Conservation (phyloP, 53 echinoderm and acorn worm genomes). For the Holothuria scabra region DNA sequence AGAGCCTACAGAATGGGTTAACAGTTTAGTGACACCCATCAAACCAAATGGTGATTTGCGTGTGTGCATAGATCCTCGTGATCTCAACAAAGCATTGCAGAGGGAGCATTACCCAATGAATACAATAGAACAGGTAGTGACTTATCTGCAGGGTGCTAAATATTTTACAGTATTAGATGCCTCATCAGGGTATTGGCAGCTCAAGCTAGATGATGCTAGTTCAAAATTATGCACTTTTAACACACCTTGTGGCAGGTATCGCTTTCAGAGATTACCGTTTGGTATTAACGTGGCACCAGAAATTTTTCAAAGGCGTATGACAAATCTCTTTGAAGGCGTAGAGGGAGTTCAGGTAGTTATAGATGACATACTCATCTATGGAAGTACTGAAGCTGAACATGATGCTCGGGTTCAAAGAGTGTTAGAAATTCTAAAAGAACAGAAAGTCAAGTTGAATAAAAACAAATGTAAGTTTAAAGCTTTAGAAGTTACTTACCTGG, state of each 20-base stretch:
- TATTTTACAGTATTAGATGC: constrained; percentile 53
- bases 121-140: constrained; percentile 44
- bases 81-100: constrained; percentile 49
- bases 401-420: constrained; percentile 5
- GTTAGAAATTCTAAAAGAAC: not conserved
- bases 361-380: constrained; percentile 29
- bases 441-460: constrained; percentile 23
- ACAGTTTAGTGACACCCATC: constrained; percentile 10
- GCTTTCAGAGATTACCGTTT: constrained; percentile 49
- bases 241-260: constrained; percentile 54
- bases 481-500: constrained; percentile 37
- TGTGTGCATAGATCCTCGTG: constrained; percentile 52
- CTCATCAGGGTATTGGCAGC: constrained; percentile 56
- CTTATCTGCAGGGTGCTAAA: constrained; percentile 18
- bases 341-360: constrained; percentile 38
- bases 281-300: constrained; percentile 61
- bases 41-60: constrained; percentile 41
- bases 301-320: constrained; percentile 41
- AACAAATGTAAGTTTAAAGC: constrained; percentile 38
- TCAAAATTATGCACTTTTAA: constrained; percentile 56
- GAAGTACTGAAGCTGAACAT: constrained; percentile 7
- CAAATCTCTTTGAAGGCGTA: constrained; percentile 35
- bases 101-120: constrained; percentile 58
- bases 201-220: constrained; percentile 42
- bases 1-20: constrained; percentile 52